Percentiles rank a stretch among this genome's conserved stretches.
phyloP scores from a whole-genome alignment of 2,797 vertebrate species.

The Sebastes oblongus region DNA sequence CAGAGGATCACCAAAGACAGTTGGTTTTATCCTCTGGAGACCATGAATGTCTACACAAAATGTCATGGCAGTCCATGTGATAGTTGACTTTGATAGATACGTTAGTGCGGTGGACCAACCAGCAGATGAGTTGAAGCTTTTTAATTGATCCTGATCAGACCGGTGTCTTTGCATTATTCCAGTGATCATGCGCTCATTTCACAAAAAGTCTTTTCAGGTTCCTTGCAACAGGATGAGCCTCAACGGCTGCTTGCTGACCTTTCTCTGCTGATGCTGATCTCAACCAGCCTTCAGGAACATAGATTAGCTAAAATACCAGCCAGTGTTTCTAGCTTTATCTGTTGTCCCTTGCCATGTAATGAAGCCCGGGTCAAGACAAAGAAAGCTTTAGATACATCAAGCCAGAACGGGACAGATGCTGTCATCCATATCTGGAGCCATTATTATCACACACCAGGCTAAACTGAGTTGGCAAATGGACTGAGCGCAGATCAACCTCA shows the following conservation, averaged over 20 bases:
- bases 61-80: background rate
- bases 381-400: slow-evolving; percentile 33
- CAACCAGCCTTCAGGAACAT: slow-evolving; percentile 43
- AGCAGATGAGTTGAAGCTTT: background rate
- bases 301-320: slow-evolving; percentile 72
- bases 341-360: slow-evolving; percentile 28
- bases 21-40: background rate
- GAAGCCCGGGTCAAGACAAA: slow-evolving; percentile 51
- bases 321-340: slow-evolving; percentile 67
- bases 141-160: background rate
- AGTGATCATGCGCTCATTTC: background rate
- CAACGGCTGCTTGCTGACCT: slow-evolving; percentile 61
- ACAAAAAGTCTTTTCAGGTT: background rate
- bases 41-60: background rate
- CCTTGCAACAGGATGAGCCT: slow-evolving; percentile 5
- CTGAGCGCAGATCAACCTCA: background rate
- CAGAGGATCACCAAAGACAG: too few relatives aligned
- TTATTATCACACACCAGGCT: slow-evolving; percentile 41
- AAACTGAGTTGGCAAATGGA: background rate
- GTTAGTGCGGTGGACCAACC: background rate
- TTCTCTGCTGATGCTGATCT: slow-evolving; percentile 65
- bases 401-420: slow-evolving; percentile 10
- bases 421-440: slow-evolving; percentile 37
- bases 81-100: background rate
- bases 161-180: background rate